Evolutionary conservation across 2,797 vertebrate genomes (phyloP), one percentile per base, ranked within the genome.

Genomic region (Hafferia zeledoni): DNA sequence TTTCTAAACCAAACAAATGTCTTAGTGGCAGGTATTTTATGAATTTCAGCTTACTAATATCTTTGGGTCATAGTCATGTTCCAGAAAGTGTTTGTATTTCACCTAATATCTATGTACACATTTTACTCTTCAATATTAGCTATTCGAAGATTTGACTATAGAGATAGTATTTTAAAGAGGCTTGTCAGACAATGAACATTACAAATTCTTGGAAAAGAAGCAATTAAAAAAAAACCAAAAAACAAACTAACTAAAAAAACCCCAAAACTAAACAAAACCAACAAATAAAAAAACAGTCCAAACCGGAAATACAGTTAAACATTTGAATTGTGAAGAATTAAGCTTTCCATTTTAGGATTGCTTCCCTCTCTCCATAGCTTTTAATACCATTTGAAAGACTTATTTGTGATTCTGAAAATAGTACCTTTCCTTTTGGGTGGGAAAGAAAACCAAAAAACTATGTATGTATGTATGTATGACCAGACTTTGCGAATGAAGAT

Each of bases 201-300:
- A 60, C 2, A 64, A 50, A 61, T 22, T 12, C 7, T 47, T 60
- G 22, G 16, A 76, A 83, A 77, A 77, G 19, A 83, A 44, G 5
- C 1, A 79, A 60, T 1, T 6, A 23, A n/a, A n/a, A 15, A 2
- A 11, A 33, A 35, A 5, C 0, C 4, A 28, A 50, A 28, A 12
- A 20, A n/a, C n/a, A n/a, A n/a, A n/a, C n/a, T n/a, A n/a, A 13
- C 2, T 6, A 35, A 52, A 9, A 1, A 22, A 55, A 13, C 6
- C 33, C 5, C 8, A 33, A 63, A 55, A 16, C 7, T 5, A 24
- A 53, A 25, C 5, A 22, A 55, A n/a, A 33, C 6, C 10, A 44
- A 17, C 6, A 39, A 72, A 46, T 3, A 25, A 43, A 52, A 20
- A 35, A 31, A 2, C 2, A 33, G 2, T 1, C 5, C 1, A 31